These are phyloP conservation scores for Neosalanx taihuensis DNA, from an alignment of 2,797 vertebrate genomes.

Conservation along the genomic window DNA sequence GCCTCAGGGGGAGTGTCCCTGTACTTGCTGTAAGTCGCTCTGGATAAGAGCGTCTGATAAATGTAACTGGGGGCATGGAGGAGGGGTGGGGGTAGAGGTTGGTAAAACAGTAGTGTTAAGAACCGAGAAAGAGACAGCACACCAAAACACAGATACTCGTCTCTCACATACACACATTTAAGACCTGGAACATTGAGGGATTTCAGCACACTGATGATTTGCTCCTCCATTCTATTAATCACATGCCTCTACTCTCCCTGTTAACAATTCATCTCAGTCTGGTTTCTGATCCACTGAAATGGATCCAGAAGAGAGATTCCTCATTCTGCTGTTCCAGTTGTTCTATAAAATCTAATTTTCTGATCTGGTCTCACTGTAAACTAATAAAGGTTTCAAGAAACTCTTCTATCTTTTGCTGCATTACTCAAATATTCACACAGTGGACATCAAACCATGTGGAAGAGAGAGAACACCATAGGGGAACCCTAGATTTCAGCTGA, in stretches of 20 bases:
- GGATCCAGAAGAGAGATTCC: constrained; percentile 47
- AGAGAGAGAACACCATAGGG: constrained; percentile 11
- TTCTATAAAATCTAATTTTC: constrained; percentile 35
- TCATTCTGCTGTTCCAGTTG: constrained; percentile 56
- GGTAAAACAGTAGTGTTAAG: no score
- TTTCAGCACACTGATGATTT: constrained; percentile 49
- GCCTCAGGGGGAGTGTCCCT: no score
- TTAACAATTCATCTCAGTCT: constrained; percentile 59
- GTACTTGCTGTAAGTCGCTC: no score
- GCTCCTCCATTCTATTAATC: constrained; percentile 49
- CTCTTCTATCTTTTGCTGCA: constrained; percentile 24
- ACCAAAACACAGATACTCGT: constrained; percentile 3
- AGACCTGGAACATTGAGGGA: constrained; percentile 63
- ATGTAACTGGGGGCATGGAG: no score
- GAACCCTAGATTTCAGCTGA: constrained; percentile 38
- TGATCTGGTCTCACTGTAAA: constrained; percentile 39
- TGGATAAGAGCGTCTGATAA: no score
- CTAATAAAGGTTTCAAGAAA: constrained; percentile 40
- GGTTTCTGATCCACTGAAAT: constrained; percentile 42
- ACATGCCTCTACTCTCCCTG: constrained; percentile 45
- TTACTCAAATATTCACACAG: constrained; percentile 6
- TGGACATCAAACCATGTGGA: no score
- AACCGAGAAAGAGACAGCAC: constrained; percentile 6
- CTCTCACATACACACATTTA: constrained; percentile 26
- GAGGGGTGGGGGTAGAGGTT: no score